Percentiles rank a stretch among this genome's conserved stretches.
These are phyloP conservation scores for Ceratina calcarata DNA, from an alignment of 1,140 invertebrate genomes.

Conservation along the genomic window DNA sequence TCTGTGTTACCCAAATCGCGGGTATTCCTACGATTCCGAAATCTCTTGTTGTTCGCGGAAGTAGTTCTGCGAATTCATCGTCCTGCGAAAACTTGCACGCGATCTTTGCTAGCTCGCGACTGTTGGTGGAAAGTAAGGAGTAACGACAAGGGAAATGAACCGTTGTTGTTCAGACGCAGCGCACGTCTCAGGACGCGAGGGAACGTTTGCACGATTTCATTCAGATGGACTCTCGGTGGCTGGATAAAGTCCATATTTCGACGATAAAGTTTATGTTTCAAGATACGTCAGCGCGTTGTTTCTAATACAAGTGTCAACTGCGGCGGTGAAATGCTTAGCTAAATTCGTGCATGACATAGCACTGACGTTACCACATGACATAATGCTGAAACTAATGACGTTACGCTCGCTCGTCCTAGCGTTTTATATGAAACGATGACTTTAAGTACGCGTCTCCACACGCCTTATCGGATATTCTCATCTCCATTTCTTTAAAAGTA, in stretches of 20 bases:
- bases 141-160: conserved; percentile 6
- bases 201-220: not conserved
- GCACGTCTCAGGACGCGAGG: too few species aligned
- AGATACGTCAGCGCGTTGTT: not conserved
- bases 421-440: not conserved
- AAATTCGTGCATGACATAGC: conserved; percentile 44
- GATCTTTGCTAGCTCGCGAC: not conserved
- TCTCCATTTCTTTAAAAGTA: too few species aligned
- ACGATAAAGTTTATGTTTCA: not conserved
- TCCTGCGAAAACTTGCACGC: too few species aligned
- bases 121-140: not conserved
- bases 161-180: not conserved
- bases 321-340: not conserved
- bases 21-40: not conserved
- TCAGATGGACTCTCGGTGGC: not conserved
- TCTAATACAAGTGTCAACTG: conserved; percentile 4
- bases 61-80: not conserved
- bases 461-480: too few species aligned
- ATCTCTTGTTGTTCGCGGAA: not conserved
- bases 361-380: conserved; percentile 33
- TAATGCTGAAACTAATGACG: conserved; percentile 28
- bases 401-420: not conserved
- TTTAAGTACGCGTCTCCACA: not conserved
- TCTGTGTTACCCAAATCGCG: not conserved
- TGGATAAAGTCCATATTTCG: not conserved